Evolutionary conservation across 2,888 invertebrate genomes (phyloP).

Genomic region (Microlaimidae sp.): DNA sequence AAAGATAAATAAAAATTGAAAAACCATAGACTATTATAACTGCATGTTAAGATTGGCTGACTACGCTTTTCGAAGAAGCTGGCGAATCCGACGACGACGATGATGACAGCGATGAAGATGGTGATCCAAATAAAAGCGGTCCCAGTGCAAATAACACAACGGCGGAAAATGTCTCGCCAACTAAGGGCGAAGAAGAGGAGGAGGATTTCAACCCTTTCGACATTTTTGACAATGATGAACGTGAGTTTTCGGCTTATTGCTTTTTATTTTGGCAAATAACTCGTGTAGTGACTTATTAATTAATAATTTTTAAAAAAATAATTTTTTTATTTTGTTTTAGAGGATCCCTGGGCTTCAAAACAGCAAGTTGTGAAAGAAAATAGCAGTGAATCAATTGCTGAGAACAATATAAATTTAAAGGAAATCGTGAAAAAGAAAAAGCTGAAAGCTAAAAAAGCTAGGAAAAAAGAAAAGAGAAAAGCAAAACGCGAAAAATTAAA

Average conservation of each 20-base stretch:
- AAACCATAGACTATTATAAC: too few species aligned
- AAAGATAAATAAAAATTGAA: too few species aligned
- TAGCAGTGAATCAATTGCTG: neutral
- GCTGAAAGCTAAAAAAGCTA: slow-evolving; percentile 34
- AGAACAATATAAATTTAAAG: too few species aligned
- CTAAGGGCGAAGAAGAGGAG: slow-evolving; percentile 15
- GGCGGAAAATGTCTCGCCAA: neutral
- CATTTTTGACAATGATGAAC: too few species aligned
- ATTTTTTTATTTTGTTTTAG: slow-evolving; percentile 16
- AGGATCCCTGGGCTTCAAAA: slow-evolving; percentile 56
- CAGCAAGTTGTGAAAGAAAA: slow-evolving; percentile 33
- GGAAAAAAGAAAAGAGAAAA: too few species aligned
- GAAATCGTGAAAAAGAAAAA: too few species aligned
- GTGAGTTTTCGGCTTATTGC: too few species aligned
- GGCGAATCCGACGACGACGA: slow-evolving; percentile 15
- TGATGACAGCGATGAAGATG: slow-evolving; percentile 1
- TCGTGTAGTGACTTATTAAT: slow-evolving; percentile 28
- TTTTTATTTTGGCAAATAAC: too few species aligned
- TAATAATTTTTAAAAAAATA: neutral
- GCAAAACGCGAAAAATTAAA: slow-evolving; percentile 48
- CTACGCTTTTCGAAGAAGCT: slow-evolving; percentile 22
- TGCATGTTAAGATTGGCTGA: slow-evolving; percentile 22
- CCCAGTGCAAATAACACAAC: too few species aligned
- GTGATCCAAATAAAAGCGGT: neutral
- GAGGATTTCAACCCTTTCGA: slow-evolving; percentile 85